Conservation (phyloP, 2,113 vertebrate genomes). For the Asarcornis scutulata region DNA sequence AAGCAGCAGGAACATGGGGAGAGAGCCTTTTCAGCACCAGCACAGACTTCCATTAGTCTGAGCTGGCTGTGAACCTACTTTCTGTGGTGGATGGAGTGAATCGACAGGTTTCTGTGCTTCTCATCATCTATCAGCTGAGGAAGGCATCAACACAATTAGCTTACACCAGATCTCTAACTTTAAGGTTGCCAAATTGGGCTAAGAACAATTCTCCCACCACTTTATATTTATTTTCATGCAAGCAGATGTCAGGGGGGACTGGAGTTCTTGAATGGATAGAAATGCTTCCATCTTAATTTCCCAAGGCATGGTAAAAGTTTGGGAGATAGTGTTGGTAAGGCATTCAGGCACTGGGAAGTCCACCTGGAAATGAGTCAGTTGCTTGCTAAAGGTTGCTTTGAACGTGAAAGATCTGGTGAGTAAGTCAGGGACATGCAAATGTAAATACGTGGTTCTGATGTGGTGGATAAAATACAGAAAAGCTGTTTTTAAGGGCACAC, state of each 20-base stretch:
- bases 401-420: neutral
- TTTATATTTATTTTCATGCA: neutral
- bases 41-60: neutral
- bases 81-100: neutral
- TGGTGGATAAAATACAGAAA: neutral
- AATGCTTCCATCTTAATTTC: neutral
- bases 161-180: neutral
- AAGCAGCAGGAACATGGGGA: neutral
- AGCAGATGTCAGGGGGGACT: neutral
- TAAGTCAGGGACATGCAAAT: neutral
- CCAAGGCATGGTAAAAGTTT: neutral
- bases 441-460: neutral
- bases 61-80: neutral
- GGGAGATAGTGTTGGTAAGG: neutral
- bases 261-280: neutral
- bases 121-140: neutral
- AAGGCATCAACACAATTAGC: neutral
- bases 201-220: neutral
- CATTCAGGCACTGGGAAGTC: neutral
- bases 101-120: neutral
- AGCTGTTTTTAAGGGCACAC: neutral
- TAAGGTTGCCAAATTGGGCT: neutral
- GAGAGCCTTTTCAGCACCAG: neutral
- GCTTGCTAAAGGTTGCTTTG: neutral
- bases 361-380: neutral